phyloP scores from a whole-genome alignment of 2,797 vertebrate species.

The Streptopelia turtur region DNA sequence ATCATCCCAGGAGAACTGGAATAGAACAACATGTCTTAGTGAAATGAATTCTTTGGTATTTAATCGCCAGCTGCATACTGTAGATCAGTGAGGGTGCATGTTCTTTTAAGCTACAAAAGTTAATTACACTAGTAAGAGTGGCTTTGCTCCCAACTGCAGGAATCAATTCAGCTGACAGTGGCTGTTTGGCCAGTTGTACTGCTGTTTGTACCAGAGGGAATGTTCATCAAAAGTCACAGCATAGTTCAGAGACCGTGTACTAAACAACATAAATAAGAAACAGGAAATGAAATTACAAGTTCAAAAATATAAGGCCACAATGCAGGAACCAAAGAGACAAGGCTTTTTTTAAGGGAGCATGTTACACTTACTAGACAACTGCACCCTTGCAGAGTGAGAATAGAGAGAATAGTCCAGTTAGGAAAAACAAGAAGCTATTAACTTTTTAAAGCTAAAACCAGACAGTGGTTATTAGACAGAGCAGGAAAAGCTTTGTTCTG shows the following conservation, averaged over 20 bases:
- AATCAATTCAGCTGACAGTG: background rate
- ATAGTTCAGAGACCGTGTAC: background rate
- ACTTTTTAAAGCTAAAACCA: background rate
- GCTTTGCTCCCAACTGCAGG: background rate
- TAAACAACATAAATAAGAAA: background rate
- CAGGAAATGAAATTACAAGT: background rate
- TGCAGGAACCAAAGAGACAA: background rate
- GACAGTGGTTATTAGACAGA: background rate
- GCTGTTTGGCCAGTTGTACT: background rate
- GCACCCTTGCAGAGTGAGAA: conserved; percentile 17
- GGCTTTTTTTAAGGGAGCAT: background rate
- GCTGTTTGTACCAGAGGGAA: conserved; percentile 16
- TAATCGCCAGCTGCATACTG: conserved; percentile 41
- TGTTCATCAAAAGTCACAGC: background rate
- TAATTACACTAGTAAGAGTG: background rate
- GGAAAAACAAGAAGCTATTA: background rate
- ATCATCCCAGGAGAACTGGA: conserved; percentile 70
- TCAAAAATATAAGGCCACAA: background rate
- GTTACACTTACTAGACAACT: background rate
- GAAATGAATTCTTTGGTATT: conserved; percentile 42
- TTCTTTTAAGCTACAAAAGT: background rate
- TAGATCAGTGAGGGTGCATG: background rate
- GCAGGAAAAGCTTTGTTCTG: background rate
- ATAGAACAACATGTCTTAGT: conserved; percentile 78
- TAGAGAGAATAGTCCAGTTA: background rate